A percentile compares a stretch with the other conserved stretches of the same genome.
Conservation (phyloP, 1,140 invertebrate genomes). For the Cotesia typhae region DNA sequence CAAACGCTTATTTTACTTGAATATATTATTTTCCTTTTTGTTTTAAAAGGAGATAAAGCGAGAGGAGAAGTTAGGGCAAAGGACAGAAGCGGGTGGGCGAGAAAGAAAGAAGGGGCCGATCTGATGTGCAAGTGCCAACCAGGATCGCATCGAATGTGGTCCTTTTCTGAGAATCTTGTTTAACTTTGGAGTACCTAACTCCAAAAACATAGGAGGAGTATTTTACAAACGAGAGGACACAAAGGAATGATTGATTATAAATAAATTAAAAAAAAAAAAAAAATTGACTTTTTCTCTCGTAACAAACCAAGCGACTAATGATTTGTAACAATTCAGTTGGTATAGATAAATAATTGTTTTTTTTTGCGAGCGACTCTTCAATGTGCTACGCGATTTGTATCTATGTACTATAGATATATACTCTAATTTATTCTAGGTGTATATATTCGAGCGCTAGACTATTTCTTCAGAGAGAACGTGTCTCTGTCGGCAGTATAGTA, state of each 20-base stretch:
- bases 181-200: background rate
- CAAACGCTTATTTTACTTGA: constrained; percentile 29
- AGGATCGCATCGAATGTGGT: constrained; percentile 7
- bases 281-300: no score
- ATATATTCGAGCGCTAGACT: background rate
- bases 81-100: no score
- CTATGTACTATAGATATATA: no score
- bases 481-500: constrained; percentile 12
- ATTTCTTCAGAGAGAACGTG: background rate
- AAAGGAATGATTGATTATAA: no score
- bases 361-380: no score
- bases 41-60: background rate
- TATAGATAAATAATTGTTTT: no score
- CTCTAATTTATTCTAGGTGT: background rate
- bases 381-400: no score
- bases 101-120: no score
- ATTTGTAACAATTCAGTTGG: no score
- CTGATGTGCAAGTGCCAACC: constrained; percentile 1
- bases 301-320: no score
- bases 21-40: constrained; percentile 6
- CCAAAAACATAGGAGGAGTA: background rate
- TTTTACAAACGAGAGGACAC: background rate
- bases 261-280: no score
- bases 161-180: background rate
- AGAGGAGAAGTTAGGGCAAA: no score